Conservation (phyloP, 2,888 invertebrate species). For the Aelia acuminata region DNA sequence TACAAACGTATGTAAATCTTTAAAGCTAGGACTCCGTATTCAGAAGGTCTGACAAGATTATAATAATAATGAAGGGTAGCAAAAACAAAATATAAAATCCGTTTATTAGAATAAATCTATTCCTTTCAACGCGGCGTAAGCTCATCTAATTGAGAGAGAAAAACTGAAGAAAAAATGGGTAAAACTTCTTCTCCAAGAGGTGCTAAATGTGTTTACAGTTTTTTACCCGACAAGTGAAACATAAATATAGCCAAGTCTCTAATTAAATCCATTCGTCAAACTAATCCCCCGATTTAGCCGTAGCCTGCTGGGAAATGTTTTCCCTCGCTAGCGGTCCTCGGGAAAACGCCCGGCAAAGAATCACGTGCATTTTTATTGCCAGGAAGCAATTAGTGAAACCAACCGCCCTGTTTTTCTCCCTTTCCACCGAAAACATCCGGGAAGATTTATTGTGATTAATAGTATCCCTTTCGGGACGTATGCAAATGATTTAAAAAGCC, state of each 20-base stretch:
- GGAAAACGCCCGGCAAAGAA: slow-evolving; percentile 17
- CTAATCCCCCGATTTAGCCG: slow-evolving; percentile 24
- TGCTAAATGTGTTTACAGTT: slow-evolving; percentile 23
- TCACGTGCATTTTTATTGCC: slow-evolving; percentile 39
- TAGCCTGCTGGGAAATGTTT: not conserved
- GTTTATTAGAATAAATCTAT: not conserved
- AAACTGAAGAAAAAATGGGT: not conserved
- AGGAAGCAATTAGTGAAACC: slow-evolving; percentile 36
- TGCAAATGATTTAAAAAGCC: slow-evolving; percentile 6
- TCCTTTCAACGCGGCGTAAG: not conserved
- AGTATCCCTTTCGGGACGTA: slow-evolving; percentile 10
- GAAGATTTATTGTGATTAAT: slow-evolving; percentile 39
- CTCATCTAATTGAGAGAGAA: not conserved
- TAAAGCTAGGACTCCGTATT: too few species aligned
- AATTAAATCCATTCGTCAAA: slow-evolving; percentile 46
- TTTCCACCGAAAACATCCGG: slow-evolving; percentile 29
- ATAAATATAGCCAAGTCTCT: not conserved
- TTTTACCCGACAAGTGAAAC: not conserved
- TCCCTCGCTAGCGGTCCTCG: not conserved
- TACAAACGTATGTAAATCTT: too few species aligned
- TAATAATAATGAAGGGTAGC: too few species aligned
- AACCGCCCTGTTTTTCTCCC: slow-evolving; percentile 31
- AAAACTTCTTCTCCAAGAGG: slow-evolving; percentile 24
- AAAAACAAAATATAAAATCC: not conserved
- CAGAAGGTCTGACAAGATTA: too few species aligned